Base-by-base conservation (phyloP, 2,113 vertebrate species). In the Rynchops niger region DNA sequence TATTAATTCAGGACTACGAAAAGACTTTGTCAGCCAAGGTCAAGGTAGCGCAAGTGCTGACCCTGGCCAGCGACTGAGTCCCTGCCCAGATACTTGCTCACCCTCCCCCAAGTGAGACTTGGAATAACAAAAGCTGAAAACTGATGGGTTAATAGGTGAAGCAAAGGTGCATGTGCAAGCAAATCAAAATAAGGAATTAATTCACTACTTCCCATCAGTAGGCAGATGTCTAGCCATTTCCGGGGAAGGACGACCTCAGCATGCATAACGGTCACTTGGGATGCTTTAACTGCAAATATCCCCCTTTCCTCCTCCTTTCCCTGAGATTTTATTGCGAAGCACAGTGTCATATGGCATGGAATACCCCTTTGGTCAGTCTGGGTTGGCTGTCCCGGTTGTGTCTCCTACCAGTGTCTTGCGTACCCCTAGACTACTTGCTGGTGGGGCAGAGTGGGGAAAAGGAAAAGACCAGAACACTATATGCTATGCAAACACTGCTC, bases 401-500 rank as follows among this genome's bases (percentile, higher is more conserved):
- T 70, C 20, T 34, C 3, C 6, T 65, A 19, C 11, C 45, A 77
- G 21, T n/a, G 45, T 71, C 26, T 34, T 76, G 62, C 1, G 2
- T 5, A 50, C 3, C 29, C 26, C 21, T 13, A 65, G 36, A 50
- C n/a, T 69, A 63, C 43, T 63, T 50, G 26, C 27, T 89, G 26
- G 14, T 26, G 27, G 22, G n/a, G 16, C 14, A 88, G 18, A 82
- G 15, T 3, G 10, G 11, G 32, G 5, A 23, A 70, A 50, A 36
- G 14, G 14, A 61, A 9, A 19, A 19, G 65, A 36, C 1, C 1
- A 6, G 1, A 2, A 36, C 16, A 27, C 21, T 47, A 40, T 11
- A 13, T 0, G 2, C 21, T 56, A 9, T 38, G 42, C 29, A 78
- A 77, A 79, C 59, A 32, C 13, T 56, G 30, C 67, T 56, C 30